These are phyloP conservation scores for Dolichoris vasculosae DNA, from an alignment of 1,140 invertebrate species.

Conservation along the genomic window DNA sequence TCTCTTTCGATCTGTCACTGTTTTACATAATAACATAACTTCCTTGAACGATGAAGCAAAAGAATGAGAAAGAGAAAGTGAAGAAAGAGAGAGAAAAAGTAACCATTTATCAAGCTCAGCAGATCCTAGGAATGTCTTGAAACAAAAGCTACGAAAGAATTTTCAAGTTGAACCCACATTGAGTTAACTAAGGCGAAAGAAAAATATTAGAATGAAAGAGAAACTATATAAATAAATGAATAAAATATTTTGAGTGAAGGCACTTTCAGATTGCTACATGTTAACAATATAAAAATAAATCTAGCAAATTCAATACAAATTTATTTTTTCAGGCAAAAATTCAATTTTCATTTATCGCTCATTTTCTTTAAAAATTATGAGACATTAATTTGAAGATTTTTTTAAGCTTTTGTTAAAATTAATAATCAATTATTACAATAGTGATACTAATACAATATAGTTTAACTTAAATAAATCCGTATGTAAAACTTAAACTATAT, in stretches of 20 bases:
- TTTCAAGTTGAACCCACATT: slow-evolving; percentile 61
- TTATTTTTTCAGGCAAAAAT: neutral
- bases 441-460: too few species aligned
- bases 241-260: neutral
- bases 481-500: too few species aligned
- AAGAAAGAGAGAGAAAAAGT: neutral
- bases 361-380: neutral
- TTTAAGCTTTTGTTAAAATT: too few species aligned
- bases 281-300: neutral
- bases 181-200: neutral
- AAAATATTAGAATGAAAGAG: neutral
- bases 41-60: neutral
- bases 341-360: neutral
- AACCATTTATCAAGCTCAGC: slow-evolving; percentile 70
- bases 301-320: neutral
- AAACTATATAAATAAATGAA: neutral
- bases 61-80: neutral
- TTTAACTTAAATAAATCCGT: too few species aligned
- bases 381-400: too few species aligned
- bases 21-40: slow-evolving; percentile 31
- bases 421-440: too few species aligned
- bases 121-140: slow-evolving; percentile 66
- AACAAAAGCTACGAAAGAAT: slow-evolving; percentile 70
- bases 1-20: neutral
- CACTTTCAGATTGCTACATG: neutral